Base-by-base conservation (phyloP, 1,140 invertebrate genomes). In the Macrobrachium rosenbergii region DNA sequence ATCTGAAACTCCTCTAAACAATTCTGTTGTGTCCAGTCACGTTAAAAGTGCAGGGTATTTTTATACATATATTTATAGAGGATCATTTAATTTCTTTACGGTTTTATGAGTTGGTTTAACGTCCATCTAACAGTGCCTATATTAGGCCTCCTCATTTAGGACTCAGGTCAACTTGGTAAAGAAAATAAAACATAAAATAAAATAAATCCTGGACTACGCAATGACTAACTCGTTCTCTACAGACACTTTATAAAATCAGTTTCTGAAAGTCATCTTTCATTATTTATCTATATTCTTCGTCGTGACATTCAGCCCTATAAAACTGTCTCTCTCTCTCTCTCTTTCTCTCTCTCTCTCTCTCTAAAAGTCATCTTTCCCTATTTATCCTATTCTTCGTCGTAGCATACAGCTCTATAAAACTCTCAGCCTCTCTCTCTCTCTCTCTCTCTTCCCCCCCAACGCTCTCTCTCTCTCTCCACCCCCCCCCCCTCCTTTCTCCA, bases 391-490 rank as follows among this genome's bases (percentile, higher is more conserved):
- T 17, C 72, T 2, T 12, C 52, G 58, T 23, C 59, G 58, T 60
- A 43, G 16, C 75, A 19, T 11, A 16, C 52, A 14, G 19, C 52
- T 17, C 7, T 59, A 0, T 21, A 14, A 21, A 12, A 21, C n/a
- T 78, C n/a, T 10, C 43, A 12, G 14, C 58, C 11, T 62, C 45
- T 69, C 28, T 82, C 58, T 52, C 23, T 73, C 81, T 69, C 69
- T 23, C 21, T n/a, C 21, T 73, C 69, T 12, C 21, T 73, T 5
- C 8, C 69, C 5, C 37, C 8, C 69, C 8, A 2, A 5, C n/a
- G 5, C 45, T n/a, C 17, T 23, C 45, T 75, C 45, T n/a, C 23
- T 45, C 16, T 75, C 59, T 45, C 16, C 63, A 43, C 17, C 14
- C 0, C 62, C 21, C 67, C 12, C 28, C n/a, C 23, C 19, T 23